Percentiles rank a stretch among this genome's conserved stretches.
Evolutionary conservation across 2,797 vertebrate species (phyloP).

Genomic region (Gambusia yucatana): DNA sequence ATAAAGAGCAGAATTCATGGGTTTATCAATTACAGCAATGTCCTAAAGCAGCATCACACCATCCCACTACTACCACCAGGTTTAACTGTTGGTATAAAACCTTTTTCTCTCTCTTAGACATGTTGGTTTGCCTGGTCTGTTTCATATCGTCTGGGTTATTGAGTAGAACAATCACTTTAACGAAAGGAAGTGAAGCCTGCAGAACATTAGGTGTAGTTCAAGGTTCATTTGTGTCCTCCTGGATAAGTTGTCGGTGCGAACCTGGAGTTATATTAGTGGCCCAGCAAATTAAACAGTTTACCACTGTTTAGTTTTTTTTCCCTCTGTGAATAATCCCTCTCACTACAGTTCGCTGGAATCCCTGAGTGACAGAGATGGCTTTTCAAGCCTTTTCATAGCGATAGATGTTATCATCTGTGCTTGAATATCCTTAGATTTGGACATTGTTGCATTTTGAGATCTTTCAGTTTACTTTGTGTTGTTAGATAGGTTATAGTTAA

Average conservation of each 20-base stretch:
- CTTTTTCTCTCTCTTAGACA: not conserved
- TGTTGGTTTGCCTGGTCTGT: not conserved
- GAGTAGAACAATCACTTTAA: not conserved
- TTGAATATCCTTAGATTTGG: not conserved
- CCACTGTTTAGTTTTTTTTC: not conserved
- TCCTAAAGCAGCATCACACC: not conserved
- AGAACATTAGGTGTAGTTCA: not conserved
- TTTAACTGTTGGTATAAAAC: not conserved
- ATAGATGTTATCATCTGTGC: not conserved
- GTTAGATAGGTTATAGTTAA: not conserved
- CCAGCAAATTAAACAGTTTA: no score
- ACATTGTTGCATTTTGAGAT: not conserved
- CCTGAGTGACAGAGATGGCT: not conserved
- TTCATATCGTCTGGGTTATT: not conserved
- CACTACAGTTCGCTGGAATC: not conserved
- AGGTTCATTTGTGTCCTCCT: not conserved
- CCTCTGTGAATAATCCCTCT: not conserved
- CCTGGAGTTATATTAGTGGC: not conserved
- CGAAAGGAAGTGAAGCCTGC: not conserved
- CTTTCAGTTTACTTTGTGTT: not conserved
- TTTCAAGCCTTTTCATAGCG: not conserved
- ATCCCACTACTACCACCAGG: not conserved
- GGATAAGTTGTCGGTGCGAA: not conserved
- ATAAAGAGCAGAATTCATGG: not conserved
- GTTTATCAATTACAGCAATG: not conserved